Conservation (phyloP, 2,113 vertebrate species). For the Elephas maximus region DNA sequence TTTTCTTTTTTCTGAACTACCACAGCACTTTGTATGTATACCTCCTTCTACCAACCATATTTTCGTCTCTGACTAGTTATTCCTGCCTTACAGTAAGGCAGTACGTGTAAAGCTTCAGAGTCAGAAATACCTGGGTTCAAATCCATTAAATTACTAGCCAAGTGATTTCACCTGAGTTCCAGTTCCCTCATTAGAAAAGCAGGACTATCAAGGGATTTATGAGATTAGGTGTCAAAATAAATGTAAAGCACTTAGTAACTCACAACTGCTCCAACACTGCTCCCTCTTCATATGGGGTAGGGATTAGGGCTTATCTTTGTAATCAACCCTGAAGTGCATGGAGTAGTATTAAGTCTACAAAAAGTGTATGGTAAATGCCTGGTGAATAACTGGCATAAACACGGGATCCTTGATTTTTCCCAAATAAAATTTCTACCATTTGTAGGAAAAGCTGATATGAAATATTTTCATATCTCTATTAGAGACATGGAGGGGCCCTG, state of each 20-base stretch:
- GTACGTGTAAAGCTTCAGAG: background rate
- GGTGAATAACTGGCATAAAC: conserved; percentile 9
- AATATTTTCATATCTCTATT: conserved; percentile 39
- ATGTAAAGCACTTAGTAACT: background rate
- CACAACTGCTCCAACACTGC: background rate
- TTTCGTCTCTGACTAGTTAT: background rate
- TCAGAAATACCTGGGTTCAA: background rate
- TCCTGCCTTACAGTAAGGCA: conserved; percentile 45
- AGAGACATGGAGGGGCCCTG: too few species aligned
- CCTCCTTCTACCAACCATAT: background rate
- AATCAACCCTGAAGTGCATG: background rate
- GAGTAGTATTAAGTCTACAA: background rate
- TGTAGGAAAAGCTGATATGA: background rate
- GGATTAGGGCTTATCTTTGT: background rate
- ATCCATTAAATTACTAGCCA: background rate
- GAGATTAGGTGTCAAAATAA: conserved; percentile 39
- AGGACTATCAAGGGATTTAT: background rate
- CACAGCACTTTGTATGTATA: background rate
- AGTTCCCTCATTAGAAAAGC: conserved; percentile 12
- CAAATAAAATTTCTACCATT: background rate
- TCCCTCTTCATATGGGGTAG: background rate
- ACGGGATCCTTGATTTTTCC: background rate
- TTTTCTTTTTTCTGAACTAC: background rate
- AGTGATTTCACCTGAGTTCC: background rate
- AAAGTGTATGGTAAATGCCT: background rate